Evolutionary conservation across 2,888 invertebrate species (phyloP).

Genomic region (Eristalinus sepulchralis): DNA sequence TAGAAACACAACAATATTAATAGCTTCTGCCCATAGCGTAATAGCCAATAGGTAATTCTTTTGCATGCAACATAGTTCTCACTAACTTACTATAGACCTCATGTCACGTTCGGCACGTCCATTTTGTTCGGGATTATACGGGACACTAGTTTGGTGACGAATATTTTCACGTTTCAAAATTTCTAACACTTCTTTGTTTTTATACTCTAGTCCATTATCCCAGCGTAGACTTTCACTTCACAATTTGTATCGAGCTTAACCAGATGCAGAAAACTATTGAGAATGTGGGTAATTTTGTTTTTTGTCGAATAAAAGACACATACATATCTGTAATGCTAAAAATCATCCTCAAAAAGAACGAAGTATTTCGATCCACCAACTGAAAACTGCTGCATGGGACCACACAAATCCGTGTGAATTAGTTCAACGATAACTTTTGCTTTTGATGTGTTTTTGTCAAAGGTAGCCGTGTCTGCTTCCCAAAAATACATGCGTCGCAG

Average conservation of each 20-base stretch:
- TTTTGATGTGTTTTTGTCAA: not conserved
- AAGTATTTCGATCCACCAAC: not conserved
- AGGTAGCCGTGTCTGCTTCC: not conserved
- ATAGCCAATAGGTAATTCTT: too few relatives aligned
- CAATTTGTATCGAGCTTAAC: not conserved
- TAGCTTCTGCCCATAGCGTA: slow-evolving; percentile 42
- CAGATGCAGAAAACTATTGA: not conserved
- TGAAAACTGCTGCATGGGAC: slow-evolving; percentile 24
- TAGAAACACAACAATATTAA: slow-evolving; percentile 62
- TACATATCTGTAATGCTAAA: not conserved
- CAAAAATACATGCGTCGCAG: not conserved
- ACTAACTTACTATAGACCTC: slow-evolving; percentile 76
- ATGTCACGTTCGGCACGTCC: slow-evolving; percentile 76
- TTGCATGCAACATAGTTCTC: slow-evolving; percentile 65
- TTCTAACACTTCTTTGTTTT: slow-evolving; percentile 13
- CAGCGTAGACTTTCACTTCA: not conserved
- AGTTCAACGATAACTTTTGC: slow-evolving; percentile 47
- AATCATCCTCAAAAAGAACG: not conserved
- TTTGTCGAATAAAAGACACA: too few relatives aligned
- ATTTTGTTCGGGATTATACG: slow-evolving; percentile 78
- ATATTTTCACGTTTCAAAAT: slow-evolving; percentile 72
- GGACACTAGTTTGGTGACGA: slow-evolving; percentile 71
- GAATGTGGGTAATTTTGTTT: too few relatives aligned
- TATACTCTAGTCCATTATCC: not conserved
- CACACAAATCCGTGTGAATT: slow-evolving; percentile 72